Base-by-base conservation (phyloP, 2,888 invertebrate species). In the Hypselothyrea guttata region DNA sequence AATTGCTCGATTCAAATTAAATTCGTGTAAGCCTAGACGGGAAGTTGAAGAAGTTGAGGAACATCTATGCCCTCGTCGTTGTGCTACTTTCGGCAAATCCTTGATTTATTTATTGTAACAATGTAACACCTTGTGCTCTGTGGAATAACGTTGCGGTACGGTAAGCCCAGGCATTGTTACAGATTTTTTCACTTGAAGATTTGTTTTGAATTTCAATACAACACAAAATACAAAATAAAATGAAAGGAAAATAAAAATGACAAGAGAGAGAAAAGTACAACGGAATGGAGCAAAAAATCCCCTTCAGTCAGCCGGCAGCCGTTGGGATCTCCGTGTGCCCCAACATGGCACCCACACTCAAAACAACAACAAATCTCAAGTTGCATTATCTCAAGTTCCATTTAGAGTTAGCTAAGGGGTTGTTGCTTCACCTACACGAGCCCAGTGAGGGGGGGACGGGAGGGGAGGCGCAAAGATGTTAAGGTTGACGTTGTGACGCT, bases 351-450 rank as follows among this genome's bases (percentile, higher is more conserved):
- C 45, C 62, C 22, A 22, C 65, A 42, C 53, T 44, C 47, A 46
- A 35, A 51, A 42, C 52, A 51, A 55, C 42, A 66, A 54, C 48
- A 55, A 56, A 57, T 70, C 71, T 70, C 67, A 70, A 71, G 71
- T 71, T 70, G 71, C 70, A 71, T 70, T 70, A 70, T 71, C 71
- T 70, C 70, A 67, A 70, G 71, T 70, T 71, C 55, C 70, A 71
- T 63, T 68, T 67, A 54, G 48, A 67, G 62, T 40, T 38, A 38
- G 33, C 54, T 28, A 57, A 66, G 66, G 69, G 69, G 62, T 71
- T 70, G 49, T 35, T 44, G 53, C 45, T 46, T 42, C 53, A 53
- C 34, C 45, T 31, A 45, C 7, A 15, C 22, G 7, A 46, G 46
- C n/a, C 7, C 30, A 27, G 27, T 3, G 28, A 16, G 11, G n/a